A percentile compares a stretch with the other conserved stretches of the same genome.
Evolutionary conservation across 2,797 vertebrate species (phyloP).

Genomic region (Sitta carolinensis): DNA sequence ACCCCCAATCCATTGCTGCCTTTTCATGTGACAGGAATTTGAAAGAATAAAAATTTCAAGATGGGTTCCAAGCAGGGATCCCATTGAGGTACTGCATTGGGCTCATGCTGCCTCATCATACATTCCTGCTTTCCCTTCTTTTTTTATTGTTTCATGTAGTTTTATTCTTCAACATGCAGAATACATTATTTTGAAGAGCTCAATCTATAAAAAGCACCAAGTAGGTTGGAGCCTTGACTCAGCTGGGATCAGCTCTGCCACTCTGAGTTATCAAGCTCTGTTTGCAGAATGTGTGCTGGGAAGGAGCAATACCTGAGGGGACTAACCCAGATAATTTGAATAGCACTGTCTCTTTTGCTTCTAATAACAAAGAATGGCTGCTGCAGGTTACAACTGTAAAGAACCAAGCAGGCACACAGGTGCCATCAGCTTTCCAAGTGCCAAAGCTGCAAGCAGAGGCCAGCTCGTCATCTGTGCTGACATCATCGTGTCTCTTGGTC

Average conservation of each 20-base stretch:
- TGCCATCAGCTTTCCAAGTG: neutral
- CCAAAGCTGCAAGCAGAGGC: neutral
- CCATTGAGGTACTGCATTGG: neutral
- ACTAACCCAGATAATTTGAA: slow-evolving; percentile 13
- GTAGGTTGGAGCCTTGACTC: neutral
- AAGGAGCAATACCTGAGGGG: neutral
- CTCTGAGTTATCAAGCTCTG: neutral
- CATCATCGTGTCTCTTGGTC: accelerated
- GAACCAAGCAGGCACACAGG: neutral
- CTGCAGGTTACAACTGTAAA: neutral
- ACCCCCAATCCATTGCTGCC: neutral
- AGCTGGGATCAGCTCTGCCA: slow-evolving; percentile 8
- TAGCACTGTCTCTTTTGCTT: neutral
- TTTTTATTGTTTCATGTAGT: neutral
- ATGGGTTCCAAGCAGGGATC: neutral
- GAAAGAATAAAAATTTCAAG: neutral
- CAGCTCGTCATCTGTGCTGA: accelerated
- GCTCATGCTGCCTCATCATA: neutral
- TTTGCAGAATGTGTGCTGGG: neutral
- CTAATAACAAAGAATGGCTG: neutral
- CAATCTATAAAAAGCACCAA: slow-evolving; percentile 38
- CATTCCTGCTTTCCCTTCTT: neutral
- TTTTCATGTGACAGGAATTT: neutral
- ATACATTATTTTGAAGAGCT: neutral
- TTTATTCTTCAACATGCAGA: neutral